Percentiles rank a stretch among this genome's conserved stretches.
Evolutionary conservation across 2,797 vertebrate genomes (phyloP).

Genomic region (Parotocinclus haroldoi): DNA sequence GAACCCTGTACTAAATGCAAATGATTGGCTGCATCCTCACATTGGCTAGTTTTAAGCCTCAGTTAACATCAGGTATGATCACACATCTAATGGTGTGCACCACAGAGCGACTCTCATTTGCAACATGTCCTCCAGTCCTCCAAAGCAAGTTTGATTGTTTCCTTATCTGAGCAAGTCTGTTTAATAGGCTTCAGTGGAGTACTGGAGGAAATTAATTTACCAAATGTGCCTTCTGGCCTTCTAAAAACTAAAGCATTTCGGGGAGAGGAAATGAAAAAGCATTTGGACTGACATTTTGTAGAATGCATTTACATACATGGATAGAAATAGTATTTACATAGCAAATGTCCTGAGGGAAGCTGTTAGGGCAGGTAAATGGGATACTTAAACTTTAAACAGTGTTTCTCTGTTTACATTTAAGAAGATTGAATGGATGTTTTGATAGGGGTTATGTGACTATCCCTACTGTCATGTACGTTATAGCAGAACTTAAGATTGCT

Average conservation of each 20-base stretch:
- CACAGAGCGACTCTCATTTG: conserved; percentile 4
- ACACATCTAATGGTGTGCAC: conserved; percentile 1
- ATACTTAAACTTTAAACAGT: conserved; percentile 51
- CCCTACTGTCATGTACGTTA: too few species aligned
- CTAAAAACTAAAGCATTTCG: conserved; percentile 61
- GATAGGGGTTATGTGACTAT: too few species aligned
- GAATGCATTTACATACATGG: conserved; percentile 51
- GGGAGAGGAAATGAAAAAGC: conserved; percentile 54
- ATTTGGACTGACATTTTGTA: conserved; percentile 67
- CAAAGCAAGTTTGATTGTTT: conserved; percentile 49
- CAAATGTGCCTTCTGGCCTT: conserved; percentile 64
- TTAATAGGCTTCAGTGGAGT: conserved; percentile 50
- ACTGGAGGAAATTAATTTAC: conserved; percentile 49
- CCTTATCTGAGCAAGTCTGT: conserved; percentile 62
- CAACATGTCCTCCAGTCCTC: conserved; percentile 1
- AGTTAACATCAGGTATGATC: background rate
- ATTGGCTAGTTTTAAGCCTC: background rate
- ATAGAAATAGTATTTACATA: too few species aligned
- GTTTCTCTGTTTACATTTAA: background rate
- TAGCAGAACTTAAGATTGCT: too few species aligned
- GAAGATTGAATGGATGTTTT: too few species aligned
- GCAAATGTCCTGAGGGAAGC: background rate
- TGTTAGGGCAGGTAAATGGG: conserved; percentile 50
- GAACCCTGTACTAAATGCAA: too few species aligned
- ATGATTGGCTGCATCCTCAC: background rate